These are phyloP conservation scores for Umimayanthus kanabou DNA, from an alignment of 92 coral and sea anemone genomes.

Conservation along the genomic window DNA sequence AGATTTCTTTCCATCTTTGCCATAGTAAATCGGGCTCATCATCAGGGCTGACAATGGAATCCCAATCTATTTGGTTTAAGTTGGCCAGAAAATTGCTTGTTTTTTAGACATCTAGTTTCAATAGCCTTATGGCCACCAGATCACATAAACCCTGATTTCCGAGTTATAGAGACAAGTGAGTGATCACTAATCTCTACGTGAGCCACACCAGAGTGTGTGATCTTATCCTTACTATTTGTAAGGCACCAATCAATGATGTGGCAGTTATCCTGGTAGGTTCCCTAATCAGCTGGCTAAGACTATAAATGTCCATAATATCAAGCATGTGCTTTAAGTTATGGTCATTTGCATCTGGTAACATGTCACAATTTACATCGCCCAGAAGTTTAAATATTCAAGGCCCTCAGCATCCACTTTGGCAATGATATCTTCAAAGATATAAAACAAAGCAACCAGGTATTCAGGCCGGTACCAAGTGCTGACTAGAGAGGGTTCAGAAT, in stretches of 20 bases:
- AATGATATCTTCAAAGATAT: background rate
- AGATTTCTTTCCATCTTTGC: background rate
- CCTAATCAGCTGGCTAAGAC: background rate
- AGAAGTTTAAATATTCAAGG: background rate
- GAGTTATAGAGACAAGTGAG: background rate
- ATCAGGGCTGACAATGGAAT: background rate
- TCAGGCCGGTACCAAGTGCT: slow-evolving; percentile 4
- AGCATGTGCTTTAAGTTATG: background rate
- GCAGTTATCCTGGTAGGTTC: background rate
- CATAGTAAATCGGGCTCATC: background rate
- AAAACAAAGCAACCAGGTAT: background rate
- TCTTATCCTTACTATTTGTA: background rate
- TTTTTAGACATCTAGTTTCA: background rate
- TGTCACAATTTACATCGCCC: background rate
- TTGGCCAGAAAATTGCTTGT: background rate
- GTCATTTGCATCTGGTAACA: background rate
- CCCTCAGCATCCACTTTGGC: slow-evolving; percentile 12
- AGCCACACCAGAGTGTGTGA: background rate
- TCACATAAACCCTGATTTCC: background rate
- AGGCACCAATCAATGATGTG: background rate
- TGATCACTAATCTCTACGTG: background rate
- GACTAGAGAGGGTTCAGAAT: background rate
- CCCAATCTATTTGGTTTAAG: background rate
- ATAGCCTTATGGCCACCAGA: background rate
- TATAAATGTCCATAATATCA: background rate